Evolutionary conservation across 2,888 invertebrate species (phyloP), one percentile per base, ranked within the genome.

Genomic region (Belgica antarctica): DNA sequence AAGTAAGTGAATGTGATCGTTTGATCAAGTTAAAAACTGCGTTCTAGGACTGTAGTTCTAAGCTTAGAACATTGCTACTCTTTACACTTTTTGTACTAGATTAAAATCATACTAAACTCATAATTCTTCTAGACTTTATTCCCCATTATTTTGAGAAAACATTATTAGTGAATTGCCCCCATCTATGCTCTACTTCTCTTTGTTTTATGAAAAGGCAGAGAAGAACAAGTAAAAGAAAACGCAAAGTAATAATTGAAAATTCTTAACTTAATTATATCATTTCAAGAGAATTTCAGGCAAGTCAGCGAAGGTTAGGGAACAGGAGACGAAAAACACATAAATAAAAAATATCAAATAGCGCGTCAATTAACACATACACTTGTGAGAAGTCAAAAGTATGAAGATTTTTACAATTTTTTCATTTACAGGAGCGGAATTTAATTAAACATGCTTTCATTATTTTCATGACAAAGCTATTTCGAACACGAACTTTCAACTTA

Each of bases 391-490:
- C 17, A 28, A 28, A 1, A 12, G 22, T n/a, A 22, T 52, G 22
- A 22, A 17, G 22, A 31, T 22, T 15, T 27, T 25, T 62, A n/a
- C 62, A 28, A 62, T 62, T 62, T 15, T 31, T 15, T 62, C 31
- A 17, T 19, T 28, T 15, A n/a, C 28, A 27, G 31, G 22, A 28
- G 25, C n/a, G 28, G 68, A 68, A 68, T 68, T 68, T 68, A 68
- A 68, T 68, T 68, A 68, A 68, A 57, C 52, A 57, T 31, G 34
- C 68, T 46, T 61, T 61, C 10, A 10, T 12, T 41, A 15, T 15
- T 63, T 63, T 63, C n/a, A 63, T 63, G 63, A 63, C 63, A 41
- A 41, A 63, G 63, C 41, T 19, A 66, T 47, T 66, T 66, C 65
- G 47, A 25, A 66, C 65, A 66, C 27, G 65, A 66, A 66, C 17